Conservation (phyloP, 2,113 vertebrate species). For the Agapornis roseicollis region DNA sequence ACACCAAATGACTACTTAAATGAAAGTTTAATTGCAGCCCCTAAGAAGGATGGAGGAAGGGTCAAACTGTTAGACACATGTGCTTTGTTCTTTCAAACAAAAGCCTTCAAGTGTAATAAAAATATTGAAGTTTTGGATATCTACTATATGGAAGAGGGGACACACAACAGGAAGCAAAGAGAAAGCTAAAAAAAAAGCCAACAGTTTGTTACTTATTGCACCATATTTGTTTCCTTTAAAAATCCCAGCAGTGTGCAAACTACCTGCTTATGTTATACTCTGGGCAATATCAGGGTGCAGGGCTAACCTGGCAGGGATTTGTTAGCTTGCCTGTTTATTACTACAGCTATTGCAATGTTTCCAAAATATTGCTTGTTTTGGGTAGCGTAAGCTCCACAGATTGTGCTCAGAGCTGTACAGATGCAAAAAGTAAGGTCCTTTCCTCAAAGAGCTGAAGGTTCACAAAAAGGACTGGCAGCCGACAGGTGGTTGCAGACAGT, state of each 20-base stretch:
- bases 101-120: conserved; percentile 49
- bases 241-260: neutral
- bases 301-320: neutral
- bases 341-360: neutral
- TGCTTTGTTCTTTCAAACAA: conserved; percentile 66
- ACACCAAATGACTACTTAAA: conserved; percentile 58
- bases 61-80: conserved; percentile 59
- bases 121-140: conserved; percentile 50
- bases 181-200: neutral
- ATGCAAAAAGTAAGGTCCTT: neutral
- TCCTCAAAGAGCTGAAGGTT: neutral
- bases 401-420: neutral
- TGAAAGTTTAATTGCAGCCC: conserved; percentile 63
- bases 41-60: conserved; percentile 46
- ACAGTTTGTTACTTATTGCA: conserved; percentile 9
- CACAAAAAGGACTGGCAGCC: neutral
- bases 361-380: neutral
- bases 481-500: neutral
- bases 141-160: neutral
- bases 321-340: neutral
- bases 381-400: neutral
- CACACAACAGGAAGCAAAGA: neutral
- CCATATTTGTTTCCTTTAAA: conserved; percentile 24
- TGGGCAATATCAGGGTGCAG: neutral
- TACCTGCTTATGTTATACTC: neutral